Evolutionary conservation across 2,888 invertebrate species (phyloP).

Genomic region (Coelopa pilipes): DNA sequence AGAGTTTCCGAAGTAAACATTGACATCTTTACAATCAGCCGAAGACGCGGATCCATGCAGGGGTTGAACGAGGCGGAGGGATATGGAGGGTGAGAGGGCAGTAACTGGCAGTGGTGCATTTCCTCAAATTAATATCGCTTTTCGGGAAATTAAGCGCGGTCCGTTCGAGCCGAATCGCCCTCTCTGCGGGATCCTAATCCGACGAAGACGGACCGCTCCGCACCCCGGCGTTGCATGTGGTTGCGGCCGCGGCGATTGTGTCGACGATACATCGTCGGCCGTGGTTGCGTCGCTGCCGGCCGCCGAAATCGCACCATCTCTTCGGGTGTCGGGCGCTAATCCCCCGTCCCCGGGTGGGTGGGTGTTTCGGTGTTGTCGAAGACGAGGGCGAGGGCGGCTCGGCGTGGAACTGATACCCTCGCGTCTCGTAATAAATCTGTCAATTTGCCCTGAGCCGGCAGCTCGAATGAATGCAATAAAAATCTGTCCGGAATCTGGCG

Average conservation of each 20-base stretch:
- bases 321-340: too few species aligned
- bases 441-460: conserved; percentile 53
- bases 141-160: conserved; percentile 26
- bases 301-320: too few species aligned
- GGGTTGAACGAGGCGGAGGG: neutral
- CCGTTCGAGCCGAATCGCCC: conserved; percentile 11
- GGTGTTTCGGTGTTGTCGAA: too few species aligned
- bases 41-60: conserved; percentile 41
- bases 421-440: conserved; percentile 53
- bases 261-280: conserved; percentile 20
- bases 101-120: too few species aligned
- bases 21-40: conserved; percentile 37
- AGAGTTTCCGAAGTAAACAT: neutral
- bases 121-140: conserved; percentile 46
- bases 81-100: too few species aligned
- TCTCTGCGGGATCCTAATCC: conserved; percentile 31
- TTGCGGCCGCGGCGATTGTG: conserved; percentile 31
- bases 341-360: too few species aligned
- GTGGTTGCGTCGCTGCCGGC: neutral
- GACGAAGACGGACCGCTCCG: conserved; percentile 7
- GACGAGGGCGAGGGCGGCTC: too few species aligned
- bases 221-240: conserved; percentile 27
- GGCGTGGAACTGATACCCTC: conserved; percentile 24
- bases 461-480: conserved; percentile 48
- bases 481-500: conserved; percentile 45